Base-by-base conservation (phyloP, 2,797 vertebrate species). In the Neoniphon sammara region DNA sequence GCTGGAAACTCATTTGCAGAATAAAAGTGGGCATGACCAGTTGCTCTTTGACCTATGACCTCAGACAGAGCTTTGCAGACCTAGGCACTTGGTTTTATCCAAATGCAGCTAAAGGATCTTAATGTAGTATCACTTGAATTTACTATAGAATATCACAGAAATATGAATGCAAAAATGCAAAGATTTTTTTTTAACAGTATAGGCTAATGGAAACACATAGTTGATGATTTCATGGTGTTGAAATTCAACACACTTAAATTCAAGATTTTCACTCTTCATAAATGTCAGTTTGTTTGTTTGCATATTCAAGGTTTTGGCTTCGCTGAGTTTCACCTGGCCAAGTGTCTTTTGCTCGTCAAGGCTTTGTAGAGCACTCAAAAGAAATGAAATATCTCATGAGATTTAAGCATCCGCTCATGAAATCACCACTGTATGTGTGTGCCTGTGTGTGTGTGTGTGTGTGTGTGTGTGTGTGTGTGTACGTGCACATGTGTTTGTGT, bases 361-460 rank as follows among this genome's bases (percentile, higher is more conserved):
- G 44, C 44, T 3, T 17, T 17, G 44, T 3, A 46, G 44, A 46
- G 15, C 21, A 30, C 10, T 73, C 11, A 56, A 39, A 23, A 44
- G 2, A 59, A 49, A 65, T 74, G 0, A 21, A 23, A 31, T 65
- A 34, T 70, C 66, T 72, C 59, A 4, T 36, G 44, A n/a, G 17
- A 70, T 52, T 27, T 50, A n/a, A 54, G 39, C 23, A 55, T 60
- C 6, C 70, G 57, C 63, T 60, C 55, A 52, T n/a, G 11, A 42
- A 11, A 47, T 53, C 7, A 58, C 64, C 49, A 34, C 23, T 68
- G 52, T 59, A 66, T 31, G 15, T 57, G 17, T 31, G 34, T 54
- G 52, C 25, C 21, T 54, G 52, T 54, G 21, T 54, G 52, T 54
- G 21, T 54, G 52, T 53, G 21, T 53, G 8, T 63, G 52, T 77